phyloP scores from a whole-genome alignment of 2,113 vertebrate species.

The Candoia aspera region DNA sequence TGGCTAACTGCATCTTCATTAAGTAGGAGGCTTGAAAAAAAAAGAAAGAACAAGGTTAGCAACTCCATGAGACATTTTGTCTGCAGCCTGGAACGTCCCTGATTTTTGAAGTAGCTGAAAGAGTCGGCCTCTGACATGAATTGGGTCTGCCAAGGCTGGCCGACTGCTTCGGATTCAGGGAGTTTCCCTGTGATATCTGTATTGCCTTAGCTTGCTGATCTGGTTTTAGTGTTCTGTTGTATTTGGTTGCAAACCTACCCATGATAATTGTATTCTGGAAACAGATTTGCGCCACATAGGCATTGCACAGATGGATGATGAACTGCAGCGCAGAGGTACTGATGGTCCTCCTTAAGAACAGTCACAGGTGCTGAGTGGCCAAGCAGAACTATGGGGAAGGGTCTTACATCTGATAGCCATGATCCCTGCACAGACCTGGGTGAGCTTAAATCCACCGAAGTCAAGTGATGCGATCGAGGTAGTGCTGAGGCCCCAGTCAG shows the following conservation, averaged over 20 bases:
- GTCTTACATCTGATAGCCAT: too few relatives aligned
- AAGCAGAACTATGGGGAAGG: too few relatives aligned
- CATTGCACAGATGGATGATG: not conserved
- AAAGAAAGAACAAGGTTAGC: not conserved
- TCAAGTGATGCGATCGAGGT: too few relatives aligned
- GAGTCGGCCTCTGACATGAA: not conserved
- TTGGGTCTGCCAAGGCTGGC: not conserved
- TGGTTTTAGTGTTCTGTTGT: not conserved
- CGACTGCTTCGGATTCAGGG: not conserved
- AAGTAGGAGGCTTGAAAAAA: not conserved
- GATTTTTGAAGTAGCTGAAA: not conserved
- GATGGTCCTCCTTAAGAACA: too few relatives aligned
- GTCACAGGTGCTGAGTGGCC: too few relatives aligned
- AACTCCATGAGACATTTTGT: not conserved
- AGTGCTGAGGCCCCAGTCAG: too few relatives aligned
- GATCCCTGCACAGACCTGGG: too few relatives aligned
- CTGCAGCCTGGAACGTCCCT: not conserved
- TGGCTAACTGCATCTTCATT: rapidly evolving
- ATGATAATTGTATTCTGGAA: not conserved
- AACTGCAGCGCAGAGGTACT: too few relatives aligned
- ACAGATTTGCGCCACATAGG: not conserved
- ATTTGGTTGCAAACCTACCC: too few relatives aligned
- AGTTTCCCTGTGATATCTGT: not conserved
- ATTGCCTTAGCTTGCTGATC: not conserved
- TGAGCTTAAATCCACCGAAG: too few relatives aligned